phyloP scores from a whole-genome alignment of 1,140 invertebrate species.

The Drosophila triauraria region DNA sequence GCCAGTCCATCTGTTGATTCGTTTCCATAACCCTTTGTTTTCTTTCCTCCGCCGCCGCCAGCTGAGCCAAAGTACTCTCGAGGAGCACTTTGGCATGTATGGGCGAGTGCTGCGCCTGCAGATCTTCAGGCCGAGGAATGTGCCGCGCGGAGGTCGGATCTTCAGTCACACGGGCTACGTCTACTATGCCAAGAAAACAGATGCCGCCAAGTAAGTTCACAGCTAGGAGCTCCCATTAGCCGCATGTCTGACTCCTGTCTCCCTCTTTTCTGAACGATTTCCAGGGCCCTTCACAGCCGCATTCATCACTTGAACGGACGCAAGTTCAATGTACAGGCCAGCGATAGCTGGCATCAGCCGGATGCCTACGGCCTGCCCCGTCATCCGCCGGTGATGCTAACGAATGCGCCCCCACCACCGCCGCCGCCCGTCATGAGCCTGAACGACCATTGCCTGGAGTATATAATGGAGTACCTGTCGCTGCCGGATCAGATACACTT shows the following conservation, averaged over 20 bases:
- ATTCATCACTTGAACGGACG: constrained; percentile 31
- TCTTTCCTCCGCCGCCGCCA: not conserved
- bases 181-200: constrained; percentile 22
- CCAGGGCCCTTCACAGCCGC: constrained; percentile 23
- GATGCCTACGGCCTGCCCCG: constrained; percentile 19
- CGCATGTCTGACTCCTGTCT: not conserved
- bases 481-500: constrained; percentile 55
- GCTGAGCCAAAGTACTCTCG: constrained; percentile 3
- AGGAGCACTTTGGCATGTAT: constrained; percentile 42
- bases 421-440: constrained; percentile 33
- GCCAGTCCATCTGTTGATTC: not conserved
- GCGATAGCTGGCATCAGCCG: constrained; percentile 73
- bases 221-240: not conserved
- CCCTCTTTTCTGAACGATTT: not conserved
- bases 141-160: not conserved
- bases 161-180: constrained; percentile 35
- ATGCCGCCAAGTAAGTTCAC: constrained; percentile 59
- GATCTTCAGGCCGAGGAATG: not conserved
- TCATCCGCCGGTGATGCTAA: not conserved
- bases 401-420: not conserved
- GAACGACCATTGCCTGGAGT: constrained; percentile 49
- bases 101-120: constrained; percentile 41
- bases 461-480: constrained; percentile 11
- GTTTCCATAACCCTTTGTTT: not conserved
- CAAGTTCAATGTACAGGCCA: constrained; percentile 39